These are phyloP conservation scores for Grus americana DNA, from an alignment of 2,113 vertebrate genomes.

Conservation along the genomic window DNA sequence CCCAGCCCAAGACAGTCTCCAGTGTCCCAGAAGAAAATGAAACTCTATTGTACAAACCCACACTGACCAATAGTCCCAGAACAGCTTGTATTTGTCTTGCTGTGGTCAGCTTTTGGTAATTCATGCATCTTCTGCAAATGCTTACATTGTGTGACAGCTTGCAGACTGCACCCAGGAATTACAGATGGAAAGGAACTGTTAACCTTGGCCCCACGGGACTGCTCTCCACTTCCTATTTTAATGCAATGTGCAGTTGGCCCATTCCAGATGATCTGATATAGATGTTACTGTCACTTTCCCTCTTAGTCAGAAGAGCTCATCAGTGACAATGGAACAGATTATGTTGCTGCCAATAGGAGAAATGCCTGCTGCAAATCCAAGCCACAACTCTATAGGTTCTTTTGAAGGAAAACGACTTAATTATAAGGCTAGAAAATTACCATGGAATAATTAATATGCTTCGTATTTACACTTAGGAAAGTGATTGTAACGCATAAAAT, in stretches of 20 bases:
- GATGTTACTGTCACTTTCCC: slow-evolving; percentile 50
- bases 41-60: not conserved
- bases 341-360: slow-evolving; percentile 18
- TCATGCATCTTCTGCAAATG: not conserved
- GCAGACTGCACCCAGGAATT: slow-evolving; percentile 39
- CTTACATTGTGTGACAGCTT: not conserved
- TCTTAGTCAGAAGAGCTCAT: slow-evolving; percentile 36
- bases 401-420: slow-evolving; percentile 39
- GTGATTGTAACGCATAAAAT: slow-evolving; percentile 31
- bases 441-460: slow-evolving; percentile 60
- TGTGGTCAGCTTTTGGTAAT: slow-evolving; percentile 26
- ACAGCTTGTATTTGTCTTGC: slow-evolving; percentile 14
- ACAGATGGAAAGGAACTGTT: slow-evolving; percentile 15
- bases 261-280: slow-evolving; percentile 52
- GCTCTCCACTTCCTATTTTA: slow-evolving; percentile 41
- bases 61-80: not conserved
- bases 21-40: not conserved
- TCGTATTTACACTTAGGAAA: slow-evolving; percentile 56
- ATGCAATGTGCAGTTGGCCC: slow-evolving; percentile 40
- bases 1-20: not conserved
- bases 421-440: slow-evolving; percentile 50
- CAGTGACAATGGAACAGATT: slow-evolving; percentile 17
- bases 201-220: slow-evolving; percentile 2
- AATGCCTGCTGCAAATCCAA: slow-evolving; percentile 43
- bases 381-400: slow-evolving; percentile 7